Evolutionary conservation across 2,797 vertebrate species (phyloP).

Genomic region (Hydrolagus colliei): DNA sequence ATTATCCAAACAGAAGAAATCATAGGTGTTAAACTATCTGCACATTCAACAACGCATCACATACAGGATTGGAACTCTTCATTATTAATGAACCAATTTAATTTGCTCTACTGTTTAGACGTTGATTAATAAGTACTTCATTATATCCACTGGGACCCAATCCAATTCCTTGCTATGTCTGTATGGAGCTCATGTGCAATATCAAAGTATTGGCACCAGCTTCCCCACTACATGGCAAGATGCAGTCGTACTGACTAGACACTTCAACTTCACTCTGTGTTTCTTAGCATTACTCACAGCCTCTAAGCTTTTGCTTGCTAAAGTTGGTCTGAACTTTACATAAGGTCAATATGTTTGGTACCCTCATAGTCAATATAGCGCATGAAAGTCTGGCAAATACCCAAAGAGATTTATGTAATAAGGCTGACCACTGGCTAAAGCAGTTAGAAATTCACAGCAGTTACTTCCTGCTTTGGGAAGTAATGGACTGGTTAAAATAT

Average conservation of each 20-base stretch:
- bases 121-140: constrained; percentile 62
- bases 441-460: neutral
- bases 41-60: neutral
- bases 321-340: neutral
- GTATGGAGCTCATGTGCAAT: constrained; percentile 49
- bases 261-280: neutral
- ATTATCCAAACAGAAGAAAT: neutral
- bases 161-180: constrained; percentile 60
- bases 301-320: neutral
- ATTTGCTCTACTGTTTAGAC: constrained; percentile 59
- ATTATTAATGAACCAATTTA: constrained; percentile 69
- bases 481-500: neutral
- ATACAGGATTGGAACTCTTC: constrained; percentile 50
- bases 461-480: neutral
- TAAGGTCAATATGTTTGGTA: neutral
- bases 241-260: constrained; percentile 41
- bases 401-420: too few species aligned
- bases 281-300: neutral
- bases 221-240: constrained; percentile 37
- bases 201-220: constrained; percentile 50
- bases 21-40: constrained; percentile 3
- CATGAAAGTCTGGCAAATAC: too few species aligned
- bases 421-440: neutral
- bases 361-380: neutral
- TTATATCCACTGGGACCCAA: constrained; percentile 54